These are phyloP conservation scores for Procavia capensis DNA, from an alignment of 2,113 vertebrate species.

Conservation along the genomic window DNA sequence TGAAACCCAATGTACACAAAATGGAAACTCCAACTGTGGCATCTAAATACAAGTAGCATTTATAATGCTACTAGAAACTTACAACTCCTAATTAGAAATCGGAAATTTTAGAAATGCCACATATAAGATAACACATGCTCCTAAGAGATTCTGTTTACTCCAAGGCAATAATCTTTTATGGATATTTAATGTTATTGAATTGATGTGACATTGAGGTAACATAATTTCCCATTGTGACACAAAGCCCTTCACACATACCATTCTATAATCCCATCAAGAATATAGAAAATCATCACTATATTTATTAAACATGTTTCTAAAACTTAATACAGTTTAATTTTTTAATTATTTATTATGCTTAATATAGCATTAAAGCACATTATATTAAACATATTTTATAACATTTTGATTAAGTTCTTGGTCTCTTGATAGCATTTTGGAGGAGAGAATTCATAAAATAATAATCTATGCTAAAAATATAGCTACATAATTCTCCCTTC, in stretches of 20 bases:
- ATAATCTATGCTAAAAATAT: constrained; percentile 20
- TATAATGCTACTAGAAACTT: constrained; percentile 23
- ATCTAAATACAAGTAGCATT: neutral
- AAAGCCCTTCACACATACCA: neutral
- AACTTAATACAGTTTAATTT: neutral
- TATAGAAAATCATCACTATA: neutral
- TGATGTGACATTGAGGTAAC: neutral
- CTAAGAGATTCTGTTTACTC: neutral
- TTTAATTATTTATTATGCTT: neutral
- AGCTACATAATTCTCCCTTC: neutral
- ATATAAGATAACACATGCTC: neutral
- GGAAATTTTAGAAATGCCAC: constrained; percentile 22
- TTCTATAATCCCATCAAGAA: neutral
- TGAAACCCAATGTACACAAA: constrained; percentile 20
- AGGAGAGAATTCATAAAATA: constrained; percentile 46
- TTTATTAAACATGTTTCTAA: constrained; percentile 51
- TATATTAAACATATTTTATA: constrained; percentile 11
- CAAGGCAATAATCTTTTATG: neutral
- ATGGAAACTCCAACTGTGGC: neutral
- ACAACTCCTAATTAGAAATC: constrained; percentile 16
- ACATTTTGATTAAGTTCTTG: constrained; percentile 21
- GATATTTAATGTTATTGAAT: neutral
- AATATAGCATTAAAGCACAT: neutral
- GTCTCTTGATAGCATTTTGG: neutral
- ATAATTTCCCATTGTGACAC: constrained; percentile 2